These are phyloP conservation scores for Syrmaticus mikado DNA, from an alignment of 2,113 vertebrate species.

Conservation along the genomic window DNA sequence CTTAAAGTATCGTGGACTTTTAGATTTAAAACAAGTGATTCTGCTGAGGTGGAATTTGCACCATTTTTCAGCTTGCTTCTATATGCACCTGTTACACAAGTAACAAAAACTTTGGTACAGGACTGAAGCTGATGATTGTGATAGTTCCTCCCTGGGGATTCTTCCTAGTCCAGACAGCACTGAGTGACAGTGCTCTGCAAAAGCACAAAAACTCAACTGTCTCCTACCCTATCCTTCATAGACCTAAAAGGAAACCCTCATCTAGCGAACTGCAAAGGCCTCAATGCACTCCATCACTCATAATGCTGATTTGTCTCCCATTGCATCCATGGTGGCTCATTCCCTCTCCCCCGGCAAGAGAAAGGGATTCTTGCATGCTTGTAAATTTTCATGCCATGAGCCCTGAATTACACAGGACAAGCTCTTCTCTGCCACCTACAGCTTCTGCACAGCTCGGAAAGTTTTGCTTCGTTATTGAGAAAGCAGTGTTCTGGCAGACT, in stretches of 20 bases:
- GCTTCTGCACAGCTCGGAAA: not conserved
- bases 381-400: fast-evolving
- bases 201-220: not conserved
- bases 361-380: fast-evolving
- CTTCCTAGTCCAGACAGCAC: not conserved
- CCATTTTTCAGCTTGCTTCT: not conserved
- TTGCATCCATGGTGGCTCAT: no score
- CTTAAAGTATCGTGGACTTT: not conserved
- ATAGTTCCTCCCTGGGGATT: not conserved
- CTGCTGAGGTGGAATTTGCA: not conserved
- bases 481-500: not conserved
- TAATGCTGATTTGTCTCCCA: fast-evolving
- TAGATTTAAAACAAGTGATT: not conserved
- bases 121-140: not conserved
- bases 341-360: not conserved
- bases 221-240: fast-evolving
- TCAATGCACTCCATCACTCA: fast-evolving
- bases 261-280: fast-evolving
- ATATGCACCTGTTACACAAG: not conserved
- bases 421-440: not conserved
- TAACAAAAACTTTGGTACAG: not conserved
- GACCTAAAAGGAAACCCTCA: not conserved
- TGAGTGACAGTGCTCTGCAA: not conserved
- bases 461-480: not conserved
- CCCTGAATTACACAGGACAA: not conserved